Conservation (phyloP, 2,888 invertebrate species). For the Sericinus montela region DNA sequence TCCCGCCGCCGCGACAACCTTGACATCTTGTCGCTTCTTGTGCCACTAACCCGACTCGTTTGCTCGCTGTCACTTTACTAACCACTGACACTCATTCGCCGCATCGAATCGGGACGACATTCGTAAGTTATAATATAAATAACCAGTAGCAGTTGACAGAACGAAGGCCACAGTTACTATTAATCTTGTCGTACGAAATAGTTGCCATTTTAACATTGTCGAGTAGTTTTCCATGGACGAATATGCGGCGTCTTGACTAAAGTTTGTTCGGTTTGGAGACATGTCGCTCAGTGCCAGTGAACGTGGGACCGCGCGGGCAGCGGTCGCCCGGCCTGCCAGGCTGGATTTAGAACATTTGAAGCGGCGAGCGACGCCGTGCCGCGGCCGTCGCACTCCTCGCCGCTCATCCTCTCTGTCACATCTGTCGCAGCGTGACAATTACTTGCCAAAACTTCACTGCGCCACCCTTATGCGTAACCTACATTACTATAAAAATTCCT, state of each 20-base stretch:
- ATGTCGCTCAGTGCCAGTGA: neutral
- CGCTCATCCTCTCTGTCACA: neutral
- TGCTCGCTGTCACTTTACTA: neutral
- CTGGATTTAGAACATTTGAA: conserved; percentile 8
- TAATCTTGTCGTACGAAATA: too few relatives aligned
- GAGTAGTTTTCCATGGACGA: neutral
- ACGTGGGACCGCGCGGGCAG: neutral
- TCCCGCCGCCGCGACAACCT: conserved; percentile 21
- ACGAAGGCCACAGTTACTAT: neutral
- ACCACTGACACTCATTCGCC: neutral
- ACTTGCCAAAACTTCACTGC: neutral
- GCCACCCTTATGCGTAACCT: neutral
- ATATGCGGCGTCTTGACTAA: neutral
- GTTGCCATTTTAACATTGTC: too few relatives aligned
- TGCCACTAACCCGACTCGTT: conserved; percentile 23
- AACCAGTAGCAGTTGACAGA: conserved; percentile 3
- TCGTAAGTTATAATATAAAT: conserved; percentile 3
- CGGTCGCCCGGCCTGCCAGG: conserved; percentile 1
- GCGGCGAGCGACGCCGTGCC: neutral
- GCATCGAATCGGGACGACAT: neutral
- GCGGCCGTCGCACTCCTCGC: neutral
- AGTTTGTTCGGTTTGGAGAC: neutral
- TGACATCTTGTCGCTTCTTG: conserved; percentile 23
- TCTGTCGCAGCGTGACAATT: neutral
- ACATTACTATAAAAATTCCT: neutral